These are phyloP conservation scores for Nemurella pictetii DNA, from an alignment of 2,888 invertebrate genomes.

Conservation along the genomic window DNA sequence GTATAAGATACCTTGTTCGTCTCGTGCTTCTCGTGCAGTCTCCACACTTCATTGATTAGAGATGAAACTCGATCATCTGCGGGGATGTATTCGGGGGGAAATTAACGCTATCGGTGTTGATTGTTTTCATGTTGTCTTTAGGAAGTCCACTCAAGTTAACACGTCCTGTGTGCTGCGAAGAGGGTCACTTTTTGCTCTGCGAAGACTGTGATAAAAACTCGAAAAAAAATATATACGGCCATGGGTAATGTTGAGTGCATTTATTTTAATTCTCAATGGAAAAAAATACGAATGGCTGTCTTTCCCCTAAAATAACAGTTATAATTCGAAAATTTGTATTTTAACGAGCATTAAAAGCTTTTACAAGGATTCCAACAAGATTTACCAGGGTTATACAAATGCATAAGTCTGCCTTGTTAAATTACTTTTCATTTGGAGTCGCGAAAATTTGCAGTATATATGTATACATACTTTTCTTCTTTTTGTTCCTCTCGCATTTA, in stretches of 20 bases:
- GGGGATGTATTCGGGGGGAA: not conserved
- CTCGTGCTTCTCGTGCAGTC: not conserved
- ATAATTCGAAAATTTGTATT: too few relatives aligned
- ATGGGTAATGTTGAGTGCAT: too few relatives aligned
- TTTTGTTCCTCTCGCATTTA: not conserved
- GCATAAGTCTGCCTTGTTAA: too few relatives aligned
- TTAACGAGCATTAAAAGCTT: too few relatives aligned
- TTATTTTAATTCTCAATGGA: too few relatives aligned
- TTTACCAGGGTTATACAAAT: too few relatives aligned
- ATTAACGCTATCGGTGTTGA: not conserved
- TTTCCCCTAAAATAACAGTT: too few relatives aligned
- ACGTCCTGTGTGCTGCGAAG: not conserved
- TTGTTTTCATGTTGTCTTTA: not conserved
- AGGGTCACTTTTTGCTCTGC: not conserved
- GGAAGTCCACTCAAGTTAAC: not conserved
- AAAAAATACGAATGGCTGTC: too few relatives aligned
- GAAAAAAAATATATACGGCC: too few relatives aligned
- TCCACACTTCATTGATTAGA: constrained; percentile 1
- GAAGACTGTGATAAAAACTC: too few relatives aligned
- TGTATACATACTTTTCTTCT: not conserved
- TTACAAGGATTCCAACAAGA: not conserved
- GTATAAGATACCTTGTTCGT: not conserved
- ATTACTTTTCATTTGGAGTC: not conserved
- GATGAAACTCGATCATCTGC: constrained; percentile 1
- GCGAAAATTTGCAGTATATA: not conserved